Conservation (phyloP, 2,888 invertebrate genomes). For the Steinernema scapterisci region DNA sequence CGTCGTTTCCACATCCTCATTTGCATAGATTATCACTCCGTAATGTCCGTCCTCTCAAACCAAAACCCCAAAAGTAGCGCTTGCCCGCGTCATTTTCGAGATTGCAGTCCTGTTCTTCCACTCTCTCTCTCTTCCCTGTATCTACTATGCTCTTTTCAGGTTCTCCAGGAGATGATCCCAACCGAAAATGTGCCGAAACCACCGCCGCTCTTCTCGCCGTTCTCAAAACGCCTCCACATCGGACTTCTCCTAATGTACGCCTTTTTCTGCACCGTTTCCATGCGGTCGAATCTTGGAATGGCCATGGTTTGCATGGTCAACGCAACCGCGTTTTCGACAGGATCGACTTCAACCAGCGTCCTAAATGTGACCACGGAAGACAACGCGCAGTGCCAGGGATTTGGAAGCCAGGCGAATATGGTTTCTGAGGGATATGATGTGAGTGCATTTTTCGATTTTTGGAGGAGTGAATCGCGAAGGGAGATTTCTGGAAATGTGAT, state of each 20-base stretch:
- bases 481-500: too few relatives aligned
- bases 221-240: conserved; percentile 23
- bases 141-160: too few relatives aligned
- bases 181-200: conserved; percentile 8
- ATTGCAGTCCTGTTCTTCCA: neutral
- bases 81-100: neutral
- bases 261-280: conserved; percentile 25
- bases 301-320: conserved; percentile 25
- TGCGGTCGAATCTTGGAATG: conserved; percentile 19
- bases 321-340: neutral
- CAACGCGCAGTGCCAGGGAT: conserved; percentile 19
- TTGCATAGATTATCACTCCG: conserved; percentile 12
- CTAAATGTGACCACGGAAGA: neutral
- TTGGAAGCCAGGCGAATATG: neutral
- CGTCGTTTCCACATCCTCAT: neutral
- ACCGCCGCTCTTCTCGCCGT: conserved; percentile 24
- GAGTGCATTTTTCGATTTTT: neutral
- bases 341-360: neutral
- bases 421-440: conserved; percentile 3
- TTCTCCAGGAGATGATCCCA: neutral
- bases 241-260: conserved; percentile 22
- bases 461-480: too few relatives aligned
- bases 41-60: neutral
- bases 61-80: neutral
- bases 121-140: neutral